Evolutionary conservation across 2,797 vertebrate species (phyloP), one percentile per base, ranked within the genome.

Genomic region (Cottoperca gobio): DNA sequence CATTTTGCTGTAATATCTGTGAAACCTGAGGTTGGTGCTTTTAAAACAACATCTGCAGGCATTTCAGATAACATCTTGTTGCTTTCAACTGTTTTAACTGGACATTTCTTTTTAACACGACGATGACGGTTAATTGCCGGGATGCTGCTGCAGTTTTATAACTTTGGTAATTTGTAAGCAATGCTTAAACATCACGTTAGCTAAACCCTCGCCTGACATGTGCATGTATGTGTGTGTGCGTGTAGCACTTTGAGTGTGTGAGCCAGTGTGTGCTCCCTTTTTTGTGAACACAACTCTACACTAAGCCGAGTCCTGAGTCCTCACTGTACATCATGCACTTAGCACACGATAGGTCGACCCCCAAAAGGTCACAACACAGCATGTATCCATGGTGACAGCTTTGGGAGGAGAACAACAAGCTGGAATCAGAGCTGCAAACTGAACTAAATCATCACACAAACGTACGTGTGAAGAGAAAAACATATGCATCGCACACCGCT

Each of bases 331-430:
- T 60, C 84, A 54, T 75, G 63, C 75, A 87, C 83, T 91, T 91
- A 84, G 69, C 85, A 90, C 80, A 85, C 80, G 85, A 89, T 83
- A 78, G 84, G 81, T 76, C 84, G 85, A 91, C 89, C 89, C 89
- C 81, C 62, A 9, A 91, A 92, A 92, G 90, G 90, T 92, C 90
- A 87, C 79, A 70, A 63, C 79, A 68, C 70, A 39, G 57, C 67
- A 58, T 42, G 89, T 91, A 78, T 71, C 89, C 83, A 92, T 92
- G 89, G 86, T 26, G 77, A 92, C 89, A 70, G 85, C 78, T 76
- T 89, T 82, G 81, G 70, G 49, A 21, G 71, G 53, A 85, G 72
- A 84, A 82, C 88, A 89, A 64, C 54, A 31, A 91, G 78, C 84
- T 57, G 53, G 67, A 66, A 53, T 57, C 43, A 65, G 79, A 64